Base-by-base conservation (phyloP, 2,113 vertebrate genomes). In the Austrofundulus limnaeus region DNA sequence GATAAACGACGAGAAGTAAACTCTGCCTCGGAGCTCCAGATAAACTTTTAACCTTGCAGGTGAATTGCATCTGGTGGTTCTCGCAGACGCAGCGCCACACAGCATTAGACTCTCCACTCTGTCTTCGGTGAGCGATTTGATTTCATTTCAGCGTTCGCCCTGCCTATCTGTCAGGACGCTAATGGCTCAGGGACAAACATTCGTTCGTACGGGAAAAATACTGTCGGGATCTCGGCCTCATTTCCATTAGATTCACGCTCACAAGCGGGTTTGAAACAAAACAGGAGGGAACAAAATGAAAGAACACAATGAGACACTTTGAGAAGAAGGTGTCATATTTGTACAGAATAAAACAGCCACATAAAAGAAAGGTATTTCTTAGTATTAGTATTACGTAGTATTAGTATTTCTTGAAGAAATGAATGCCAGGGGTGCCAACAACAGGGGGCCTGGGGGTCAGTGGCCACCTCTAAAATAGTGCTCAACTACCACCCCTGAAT, bases 41-140 rank as follows among this genome's bases (percentile, higher is more conserved):
- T 76, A 82, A 75, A 69, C 74, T 83, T 66, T 70, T 69, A 78
- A 69, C 41, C 81, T 58, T 65, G 57, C 61, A 73, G 62, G 67
- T 80, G 84, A 58, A 72, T 78, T 75, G 61, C 58, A 61, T 77
- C 45, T 62, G 43, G 42, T 70, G 59, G 62, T 43, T 9, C 59
- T 64, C 12, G 3, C 52, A 46, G 58, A 70, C 51, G 37, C 41
- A n/a, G 12, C 59, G 70, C 55, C 68, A 45, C 63, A 50, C 37
- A 28, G 42, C 45, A 57, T 77, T 75, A 65, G 28, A 47, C 48
- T 66, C 24, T 58, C 54, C 16, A 47, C 20, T 71, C 45, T 46
- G 56, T 72, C 51, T 76, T 65, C 59, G 24, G 34, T 49, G 34
- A 61, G 62, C 23, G n/a, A 24, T 71, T 77, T 74, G 66, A 69